Conservation (phyloP, 2,797 vertebrate genomes). For the Thamnophis elegans region DNA sequence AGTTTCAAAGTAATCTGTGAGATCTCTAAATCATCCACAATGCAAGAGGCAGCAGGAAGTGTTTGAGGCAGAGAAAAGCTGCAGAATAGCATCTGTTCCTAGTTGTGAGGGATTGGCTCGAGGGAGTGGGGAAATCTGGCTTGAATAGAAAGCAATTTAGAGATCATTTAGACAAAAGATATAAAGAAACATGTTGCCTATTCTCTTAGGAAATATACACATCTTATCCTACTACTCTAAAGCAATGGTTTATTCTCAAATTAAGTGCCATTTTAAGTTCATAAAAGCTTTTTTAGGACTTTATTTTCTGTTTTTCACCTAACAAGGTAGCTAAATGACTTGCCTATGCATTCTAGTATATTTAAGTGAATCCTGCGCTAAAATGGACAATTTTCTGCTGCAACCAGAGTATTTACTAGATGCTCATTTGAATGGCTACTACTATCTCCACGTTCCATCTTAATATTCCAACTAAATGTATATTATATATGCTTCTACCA, state of each 20-base stretch:
- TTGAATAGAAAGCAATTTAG: neutral
- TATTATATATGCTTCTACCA: neutral
- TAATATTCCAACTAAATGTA: neutral
- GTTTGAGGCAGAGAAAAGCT: neutral
- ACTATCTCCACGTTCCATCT: neutral
- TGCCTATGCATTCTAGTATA: neutral
- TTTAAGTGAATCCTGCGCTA: neutral
- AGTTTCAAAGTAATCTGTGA: neutral
- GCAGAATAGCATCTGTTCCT: neutral
- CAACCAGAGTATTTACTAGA: neutral
- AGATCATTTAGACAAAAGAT: neutral
- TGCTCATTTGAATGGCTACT: neutral
- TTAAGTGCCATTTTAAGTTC: neutral
- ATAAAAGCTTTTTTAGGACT: neutral
- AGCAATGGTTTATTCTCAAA: neutral
- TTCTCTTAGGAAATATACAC: neutral
- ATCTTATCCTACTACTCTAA: neutral
- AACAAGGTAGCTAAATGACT: neutral
- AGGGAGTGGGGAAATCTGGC: neutral
- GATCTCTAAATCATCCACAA: neutral
- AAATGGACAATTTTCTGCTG: neutral
- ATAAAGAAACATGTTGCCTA: neutral
- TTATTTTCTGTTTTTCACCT: neutral
- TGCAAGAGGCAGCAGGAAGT: neutral
- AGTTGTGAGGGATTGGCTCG: neutral